Conservation (phyloP, 2,888 invertebrate species). For the Lutraria lutraria region DNA sequence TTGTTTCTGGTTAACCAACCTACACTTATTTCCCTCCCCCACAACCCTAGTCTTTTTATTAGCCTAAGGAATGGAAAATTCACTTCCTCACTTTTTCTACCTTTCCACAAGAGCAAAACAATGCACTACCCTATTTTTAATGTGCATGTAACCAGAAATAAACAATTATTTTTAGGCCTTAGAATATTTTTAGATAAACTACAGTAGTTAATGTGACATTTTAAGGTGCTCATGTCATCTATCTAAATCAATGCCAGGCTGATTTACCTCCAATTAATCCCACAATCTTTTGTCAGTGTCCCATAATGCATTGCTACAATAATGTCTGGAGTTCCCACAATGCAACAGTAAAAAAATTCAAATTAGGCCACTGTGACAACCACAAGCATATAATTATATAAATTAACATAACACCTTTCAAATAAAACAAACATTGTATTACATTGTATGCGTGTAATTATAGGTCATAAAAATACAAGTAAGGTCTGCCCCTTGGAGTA, state of each 20-base stretch:
- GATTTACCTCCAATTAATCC: neutral
- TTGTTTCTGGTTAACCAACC: no score
- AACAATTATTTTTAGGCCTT: no score
- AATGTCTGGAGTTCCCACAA: neutral
- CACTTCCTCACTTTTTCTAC: no score
- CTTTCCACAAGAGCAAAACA: no score
- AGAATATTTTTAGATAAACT: conserved; percentile 7
- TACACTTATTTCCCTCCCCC: no score
- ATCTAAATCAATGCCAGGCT: conserved; percentile 10
- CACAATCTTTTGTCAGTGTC: conserved; percentile 2
- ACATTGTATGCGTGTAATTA: neutral
- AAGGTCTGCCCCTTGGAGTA: neutral
- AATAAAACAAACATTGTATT: neutral
- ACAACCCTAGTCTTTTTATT: no score
- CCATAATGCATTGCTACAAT: neutral
- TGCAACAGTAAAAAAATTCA: neutral
- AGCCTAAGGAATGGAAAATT: no score
- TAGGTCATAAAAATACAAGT: conserved; percentile 6
- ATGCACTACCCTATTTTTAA: no score
- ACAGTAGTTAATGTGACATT: neutral
- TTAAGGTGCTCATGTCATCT: neutral
- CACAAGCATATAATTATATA: conserved; percentile 1
- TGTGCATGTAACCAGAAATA: no score
- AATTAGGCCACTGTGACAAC: neutral
- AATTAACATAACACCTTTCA: neutral